Evolutionary conservation across 2,113 vertebrate species (phyloP), one percentile per base, ranked within the genome.

Genomic region (Oncorhynchus clarkii): DNA sequence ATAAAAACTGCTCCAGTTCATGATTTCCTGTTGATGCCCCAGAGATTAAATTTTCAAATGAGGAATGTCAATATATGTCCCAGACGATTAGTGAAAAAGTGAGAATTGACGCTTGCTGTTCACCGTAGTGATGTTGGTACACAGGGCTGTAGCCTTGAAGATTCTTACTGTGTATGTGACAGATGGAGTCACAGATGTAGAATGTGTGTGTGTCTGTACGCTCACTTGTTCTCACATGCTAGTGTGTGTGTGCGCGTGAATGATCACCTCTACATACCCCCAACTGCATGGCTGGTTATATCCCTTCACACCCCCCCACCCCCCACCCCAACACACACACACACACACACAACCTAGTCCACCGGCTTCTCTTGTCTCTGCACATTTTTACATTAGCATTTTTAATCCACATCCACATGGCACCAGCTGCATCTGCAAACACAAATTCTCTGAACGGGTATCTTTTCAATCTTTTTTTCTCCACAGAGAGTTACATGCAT

Each of bases 31-130:
- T 45, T 11, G 77, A 75, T 75, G 66, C 59, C 59, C 54, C 9
- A 7, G 60, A 20, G 72, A 78, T 83, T 80, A 74, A 57, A 70
- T 85, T 86, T 84, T 78, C 39, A 77, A 81, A 86, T 60, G 2
- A 77, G 20, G 5, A 39, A 65, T 13, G 24, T 4, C 62, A 65
- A 5, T 65, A 65, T 12, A 65, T 24, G n/a, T 65, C 62, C 62
- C 39, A 12, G 39, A 45, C 2, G 39, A 45, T 45, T 45, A 11
- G 39, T 3, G 9, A 12, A 45, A 45, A 57, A 57, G 6, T 57
- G 16, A 20, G 18, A 20, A 9, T 45, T 45, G 39, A 45, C 39
- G 2, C 39, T 45, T 45, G 39, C 39, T 45, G 39, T 45, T 45
- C 39, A 45, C 39, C 39, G 9, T 45, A 12, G 9, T 11, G 39